Evolutionary conservation across 2,888 invertebrate species (phyloP).

Genomic region (Apamea monoglypha): DNA sequence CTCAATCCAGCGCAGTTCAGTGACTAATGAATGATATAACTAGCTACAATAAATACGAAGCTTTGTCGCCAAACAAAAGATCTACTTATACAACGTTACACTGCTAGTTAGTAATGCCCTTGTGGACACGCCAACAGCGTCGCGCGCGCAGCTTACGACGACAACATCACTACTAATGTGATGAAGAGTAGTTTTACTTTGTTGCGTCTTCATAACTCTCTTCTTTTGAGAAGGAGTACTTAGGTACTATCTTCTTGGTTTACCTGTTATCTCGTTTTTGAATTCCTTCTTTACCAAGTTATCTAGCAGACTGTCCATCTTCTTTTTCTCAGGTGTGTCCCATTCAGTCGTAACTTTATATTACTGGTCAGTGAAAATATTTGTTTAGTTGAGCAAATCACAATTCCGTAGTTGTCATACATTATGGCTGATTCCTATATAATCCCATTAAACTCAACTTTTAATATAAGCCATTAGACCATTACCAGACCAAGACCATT

Average conservation of each 20-base stretch:
- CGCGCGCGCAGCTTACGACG: constrained; percentile 36
- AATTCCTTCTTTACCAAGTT: not conserved
- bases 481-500: too few species aligned
- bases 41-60: constrained; percentile 19
- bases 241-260: not conserved
- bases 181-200: constrained; percentile 38
- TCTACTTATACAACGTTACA: constrained; percentile 44
- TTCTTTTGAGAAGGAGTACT: not conserved
- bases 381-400: not conserved
- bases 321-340: not conserved
- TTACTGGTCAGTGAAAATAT: not conserved
- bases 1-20: constrained; percentile 26
- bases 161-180: constrained; percentile 6
- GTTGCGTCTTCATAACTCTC: not conserved
- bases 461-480: not conserved
- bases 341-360: not conserved
- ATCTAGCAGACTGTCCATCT: not conserved
- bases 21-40: constrained; percentile 44
- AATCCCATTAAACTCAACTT: not conserved
- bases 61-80: constrained; percentile 53
- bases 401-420: not conserved
- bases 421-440: not conserved
- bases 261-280: too few species aligned
- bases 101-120: constrained; percentile 49
- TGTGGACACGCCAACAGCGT: constrained; percentile 47